Evolutionary conservation across 2,888 invertebrate species (phyloP).

Genomic region (Athalia cordata): DNA sequence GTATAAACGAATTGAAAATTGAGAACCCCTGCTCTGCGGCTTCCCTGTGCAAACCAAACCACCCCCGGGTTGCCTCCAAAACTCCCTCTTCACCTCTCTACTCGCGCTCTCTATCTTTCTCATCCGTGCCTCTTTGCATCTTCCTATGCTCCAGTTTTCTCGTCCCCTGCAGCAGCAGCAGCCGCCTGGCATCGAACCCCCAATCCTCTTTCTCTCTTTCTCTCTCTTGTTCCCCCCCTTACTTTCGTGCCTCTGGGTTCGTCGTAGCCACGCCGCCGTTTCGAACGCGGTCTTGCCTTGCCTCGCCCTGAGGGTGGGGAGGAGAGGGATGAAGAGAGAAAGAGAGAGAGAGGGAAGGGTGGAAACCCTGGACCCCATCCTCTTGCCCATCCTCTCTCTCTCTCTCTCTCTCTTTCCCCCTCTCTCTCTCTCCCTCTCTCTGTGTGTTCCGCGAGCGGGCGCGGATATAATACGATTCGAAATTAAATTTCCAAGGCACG

Average conservation of each 20-base stretch:
- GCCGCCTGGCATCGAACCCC: constrained; percentile 16
- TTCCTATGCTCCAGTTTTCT: constrained; percentile 21
- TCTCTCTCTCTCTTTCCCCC: constrained; percentile 41
- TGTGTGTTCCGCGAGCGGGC: constrained; percentile 53
- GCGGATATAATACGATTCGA: constrained; percentile 69
- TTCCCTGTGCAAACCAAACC: constrained; percentile 37
- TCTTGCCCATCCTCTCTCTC: not conserved
- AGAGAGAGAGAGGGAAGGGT: constrained; percentile 3
- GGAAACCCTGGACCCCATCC: constrained; percentile 4
- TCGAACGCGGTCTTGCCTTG: constrained; percentile 32
- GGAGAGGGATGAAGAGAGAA: constrained; percentile 1
- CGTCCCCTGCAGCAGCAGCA: not conserved
- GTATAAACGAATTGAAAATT: constrained; percentile 19
- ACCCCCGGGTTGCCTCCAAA: not conserved
- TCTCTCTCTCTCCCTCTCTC: constrained; percentile 46
- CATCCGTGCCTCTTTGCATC: constrained; percentile 49
- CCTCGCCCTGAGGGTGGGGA: constrained; percentile 1
- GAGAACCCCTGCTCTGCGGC: constrained; percentile 42
- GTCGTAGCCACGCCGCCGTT: constrained; percentile 22
- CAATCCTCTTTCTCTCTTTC: constrained; percentile 18
- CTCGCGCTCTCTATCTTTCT: constrained; percentile 46
- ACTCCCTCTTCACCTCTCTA: constrained; percentile 34
- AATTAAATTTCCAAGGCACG: constrained; percentile 70
- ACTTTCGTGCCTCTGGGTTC: not conserved
- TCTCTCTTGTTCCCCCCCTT: not conserved